Conservation (phyloP, 2,888 invertebrate genomes). For the Teinopalpus imperialis region DNA sequence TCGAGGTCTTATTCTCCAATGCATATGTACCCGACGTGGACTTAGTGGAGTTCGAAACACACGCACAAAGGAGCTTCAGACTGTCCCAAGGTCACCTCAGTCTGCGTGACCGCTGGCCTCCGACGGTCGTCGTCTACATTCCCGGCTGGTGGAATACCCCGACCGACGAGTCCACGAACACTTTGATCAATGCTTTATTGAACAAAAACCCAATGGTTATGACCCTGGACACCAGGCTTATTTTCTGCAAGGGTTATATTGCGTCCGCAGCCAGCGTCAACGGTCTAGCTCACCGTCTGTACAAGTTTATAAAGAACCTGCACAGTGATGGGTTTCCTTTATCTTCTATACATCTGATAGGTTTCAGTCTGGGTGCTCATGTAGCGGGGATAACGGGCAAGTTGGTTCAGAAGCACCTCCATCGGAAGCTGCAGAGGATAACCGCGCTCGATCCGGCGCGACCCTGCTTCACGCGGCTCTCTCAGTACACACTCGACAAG, state of each 20-base stretch:
- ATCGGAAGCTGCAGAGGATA: conserved; percentile 49
- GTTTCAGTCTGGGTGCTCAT: conserved; percentile 85
- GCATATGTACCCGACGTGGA: conserved; percentile 44
- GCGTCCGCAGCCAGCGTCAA: conserved; percentile 56
- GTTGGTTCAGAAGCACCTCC: conserved; percentile 46
- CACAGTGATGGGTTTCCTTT: conserved; percentile 53
- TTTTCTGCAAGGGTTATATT: conserved; percentile 64
- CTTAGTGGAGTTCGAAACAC: conserved; percentile 46
- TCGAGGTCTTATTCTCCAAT: conserved; percentile 52
- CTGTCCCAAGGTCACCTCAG: conserved; percentile 45
- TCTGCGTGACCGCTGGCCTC: conserved; percentile 31
- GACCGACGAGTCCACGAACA: conserved; percentile 54
- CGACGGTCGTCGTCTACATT: conserved; percentile 53
- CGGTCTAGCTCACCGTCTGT: conserved; percentile 51
- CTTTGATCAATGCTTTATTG: conserved; percentile 53
- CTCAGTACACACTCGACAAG: conserved; percentile 46
- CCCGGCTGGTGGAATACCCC: conserved; percentile 74
- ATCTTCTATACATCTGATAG: conserved; percentile 79
- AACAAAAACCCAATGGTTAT: conserved; percentile 47
- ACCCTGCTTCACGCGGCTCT: conserved; percentile 56
- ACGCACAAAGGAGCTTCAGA: conserved; percentile 38
- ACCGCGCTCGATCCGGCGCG: conserved; percentile 68
- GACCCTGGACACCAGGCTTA: conserved; percentile 55
- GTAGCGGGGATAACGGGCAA: conserved; percentile 78
- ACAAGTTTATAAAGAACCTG: conserved; percentile 47